Percentiles rank a stretch among this genome's conserved stretches.
Conservation (phyloP, 2,113 vertebrate genomes). For the Aramus guarauna region DNA sequence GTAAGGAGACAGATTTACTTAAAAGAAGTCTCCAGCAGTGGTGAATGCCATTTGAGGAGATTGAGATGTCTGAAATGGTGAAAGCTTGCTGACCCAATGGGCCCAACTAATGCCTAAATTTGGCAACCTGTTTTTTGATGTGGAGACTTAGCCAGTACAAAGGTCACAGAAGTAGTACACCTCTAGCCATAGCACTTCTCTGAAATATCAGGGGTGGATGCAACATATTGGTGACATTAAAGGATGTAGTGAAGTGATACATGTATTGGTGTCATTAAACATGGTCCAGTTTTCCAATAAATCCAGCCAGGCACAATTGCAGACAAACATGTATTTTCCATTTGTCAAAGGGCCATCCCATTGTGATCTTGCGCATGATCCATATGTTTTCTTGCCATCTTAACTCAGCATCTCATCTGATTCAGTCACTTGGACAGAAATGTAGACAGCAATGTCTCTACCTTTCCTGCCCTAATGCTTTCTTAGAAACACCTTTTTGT, state of each 20-base stretch:
- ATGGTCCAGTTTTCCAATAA: background rate
- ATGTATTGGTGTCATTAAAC: background rate
- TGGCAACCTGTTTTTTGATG: background rate
- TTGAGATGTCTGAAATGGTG: background rate
- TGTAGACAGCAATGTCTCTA: background rate
- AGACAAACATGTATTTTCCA: background rate
- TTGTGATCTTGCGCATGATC: background rate
- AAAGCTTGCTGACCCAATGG: background rate
- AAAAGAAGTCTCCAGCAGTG: background rate
- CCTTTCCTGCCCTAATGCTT: background rate
- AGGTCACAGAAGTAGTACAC: rapidly evolving
- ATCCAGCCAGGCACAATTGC: rapidly evolving
- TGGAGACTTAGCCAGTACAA: background rate
- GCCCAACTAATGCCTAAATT: background rate
- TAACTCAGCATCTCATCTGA: background rate
- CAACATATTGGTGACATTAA: background rate
- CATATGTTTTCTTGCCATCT: background rate
- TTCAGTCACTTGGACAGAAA: background rate
- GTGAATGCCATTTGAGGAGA: rapidly evolving
- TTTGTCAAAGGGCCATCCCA: background rate
- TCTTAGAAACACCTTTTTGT: background rate
- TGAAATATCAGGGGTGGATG: background rate
- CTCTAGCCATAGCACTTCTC: background rate
- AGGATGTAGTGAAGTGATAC: background rate
- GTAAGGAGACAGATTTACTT: background rate